Conservation (phyloP, 92 coral and sea anemone species). For the Epizoanthus scotinus region DNA sequence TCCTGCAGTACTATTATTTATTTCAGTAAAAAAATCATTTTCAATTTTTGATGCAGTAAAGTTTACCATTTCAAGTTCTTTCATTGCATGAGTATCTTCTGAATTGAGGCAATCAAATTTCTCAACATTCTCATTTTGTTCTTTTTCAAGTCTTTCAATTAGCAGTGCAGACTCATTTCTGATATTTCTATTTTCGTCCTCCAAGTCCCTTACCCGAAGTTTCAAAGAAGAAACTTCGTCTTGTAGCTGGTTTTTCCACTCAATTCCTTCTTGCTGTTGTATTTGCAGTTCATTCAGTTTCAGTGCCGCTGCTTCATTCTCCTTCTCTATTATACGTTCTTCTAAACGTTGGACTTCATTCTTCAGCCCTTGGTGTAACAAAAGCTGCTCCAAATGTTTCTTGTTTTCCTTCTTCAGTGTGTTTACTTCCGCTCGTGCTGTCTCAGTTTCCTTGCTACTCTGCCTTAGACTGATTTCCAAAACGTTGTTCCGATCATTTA, state of each 20-base stretch:
- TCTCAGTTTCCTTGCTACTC: slow-evolving; percentile 8
- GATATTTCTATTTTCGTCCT: background rate
- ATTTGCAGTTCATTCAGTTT: background rate
- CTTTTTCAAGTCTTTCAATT: background rate
- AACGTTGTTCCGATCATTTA: background rate
- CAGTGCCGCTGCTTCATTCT: background rate
- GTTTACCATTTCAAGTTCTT: background rate
- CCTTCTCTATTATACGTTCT: background rate
- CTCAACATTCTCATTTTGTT: background rate
- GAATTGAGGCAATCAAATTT: background rate
- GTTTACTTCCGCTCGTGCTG: background rate
- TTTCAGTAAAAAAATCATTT: background rate
- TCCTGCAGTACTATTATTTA: no score
- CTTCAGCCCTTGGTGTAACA: background rate
- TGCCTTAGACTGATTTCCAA: slow-evolving; percentile 9
- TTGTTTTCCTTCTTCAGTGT: background rate
- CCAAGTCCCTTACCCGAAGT: background rate
- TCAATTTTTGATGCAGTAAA: background rate
- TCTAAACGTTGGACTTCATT: background rate
- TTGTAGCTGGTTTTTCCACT: background rate
- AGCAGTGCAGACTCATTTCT: background rate
- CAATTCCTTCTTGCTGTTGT: background rate
- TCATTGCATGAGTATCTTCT: background rate
- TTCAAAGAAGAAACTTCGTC: background rate
- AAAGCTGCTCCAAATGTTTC: background rate